phyloP scores from a whole-genome alignment of 1,140 invertebrate genomes.

The Drosophila serrata region DNA sequence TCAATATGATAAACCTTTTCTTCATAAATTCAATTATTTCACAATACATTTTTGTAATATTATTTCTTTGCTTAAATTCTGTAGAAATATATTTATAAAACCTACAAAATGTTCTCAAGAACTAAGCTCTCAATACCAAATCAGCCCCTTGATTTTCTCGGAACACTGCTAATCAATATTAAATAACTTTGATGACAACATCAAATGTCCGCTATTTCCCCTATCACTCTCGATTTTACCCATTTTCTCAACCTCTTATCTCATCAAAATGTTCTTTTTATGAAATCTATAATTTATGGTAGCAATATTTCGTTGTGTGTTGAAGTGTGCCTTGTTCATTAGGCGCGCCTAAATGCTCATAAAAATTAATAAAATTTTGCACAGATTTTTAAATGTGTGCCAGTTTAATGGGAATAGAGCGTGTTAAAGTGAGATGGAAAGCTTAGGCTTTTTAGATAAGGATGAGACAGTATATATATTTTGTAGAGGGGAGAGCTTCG shows the following conservation, averaged over 20 bases:
- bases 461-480: not conserved
- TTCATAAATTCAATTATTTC: not conserved
- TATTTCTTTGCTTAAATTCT: not conserved
- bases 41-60: not conserved
- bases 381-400: slow-evolving; percentile 64
- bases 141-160: not conserved
- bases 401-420: slow-evolving; percentile 41
- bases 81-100: not conserved
- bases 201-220: slow-evolving; percentile 7
- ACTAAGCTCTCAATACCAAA: not conserved
- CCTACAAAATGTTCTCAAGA: not conserved
- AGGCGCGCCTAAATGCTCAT: slow-evolving; percentile 39
- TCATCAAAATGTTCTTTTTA: slow-evolving; percentile 33
- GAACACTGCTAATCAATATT: not conserved
- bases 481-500: slow-evolving; percentile 13
- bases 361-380: slow-evolving; percentile 70
- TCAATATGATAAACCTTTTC: not conserved
- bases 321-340: slow-evolving; percentile 46
- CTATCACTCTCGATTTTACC: slow-evolving; percentile 1
- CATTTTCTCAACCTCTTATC: not conserved
- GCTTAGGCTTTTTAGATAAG: slow-evolving; percentile 22
- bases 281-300: slow-evolving; percentile 64
- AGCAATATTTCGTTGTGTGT: slow-evolving; percentile 7
- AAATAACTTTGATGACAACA: slow-evolving; percentile 25
- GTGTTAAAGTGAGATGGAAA: slow-evolving; percentile 27